These are phyloP conservation scores for Suricata suricatta DNA, from an alignment of 2,113 vertebrate genomes.

Conservation along the genomic window DNA sequence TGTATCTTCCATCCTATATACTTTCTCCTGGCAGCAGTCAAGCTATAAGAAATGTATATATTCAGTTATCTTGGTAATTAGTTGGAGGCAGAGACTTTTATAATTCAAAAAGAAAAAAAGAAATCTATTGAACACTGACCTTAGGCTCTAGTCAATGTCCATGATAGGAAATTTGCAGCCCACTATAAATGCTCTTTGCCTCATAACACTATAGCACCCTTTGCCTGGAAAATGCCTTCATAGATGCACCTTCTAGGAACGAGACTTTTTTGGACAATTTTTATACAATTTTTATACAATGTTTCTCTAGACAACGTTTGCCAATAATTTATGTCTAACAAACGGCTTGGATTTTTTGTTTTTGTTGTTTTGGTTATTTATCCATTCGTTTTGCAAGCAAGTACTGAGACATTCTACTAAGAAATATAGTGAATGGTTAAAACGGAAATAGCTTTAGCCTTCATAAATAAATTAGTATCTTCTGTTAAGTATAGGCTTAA, in stretches of 20 bases:
- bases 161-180: not conserved
- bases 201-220: not conserved
- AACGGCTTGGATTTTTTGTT: not conserved
- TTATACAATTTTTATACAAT: not conserved
- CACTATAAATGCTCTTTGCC: not conserved
- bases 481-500: not conserved
- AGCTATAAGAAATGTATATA: not conserved
- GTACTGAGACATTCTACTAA: not conserved
- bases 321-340: not conserved
- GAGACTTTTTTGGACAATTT: not conserved
- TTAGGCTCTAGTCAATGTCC: not conserved
- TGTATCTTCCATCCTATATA: not conserved
- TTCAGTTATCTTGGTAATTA: not conserved
- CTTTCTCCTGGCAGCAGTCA: not conserved
- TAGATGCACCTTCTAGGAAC: not conserved
- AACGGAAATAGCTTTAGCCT: not conserved
- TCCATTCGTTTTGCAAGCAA: not conserved
- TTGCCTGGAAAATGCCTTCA: not conserved
- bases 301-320: not conserved
- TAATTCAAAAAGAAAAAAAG: not conserved
- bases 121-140: not conserved
- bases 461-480: slow-evolving; percentile 16
- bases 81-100: not conserved
- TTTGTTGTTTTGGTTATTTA: not conserved
- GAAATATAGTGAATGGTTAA: not conserved